These are phyloP conservation scores for Drosophila yakuba DNA, from an alignment of 1,140 invertebrate genomes.

Conservation along the genomic window DNA sequence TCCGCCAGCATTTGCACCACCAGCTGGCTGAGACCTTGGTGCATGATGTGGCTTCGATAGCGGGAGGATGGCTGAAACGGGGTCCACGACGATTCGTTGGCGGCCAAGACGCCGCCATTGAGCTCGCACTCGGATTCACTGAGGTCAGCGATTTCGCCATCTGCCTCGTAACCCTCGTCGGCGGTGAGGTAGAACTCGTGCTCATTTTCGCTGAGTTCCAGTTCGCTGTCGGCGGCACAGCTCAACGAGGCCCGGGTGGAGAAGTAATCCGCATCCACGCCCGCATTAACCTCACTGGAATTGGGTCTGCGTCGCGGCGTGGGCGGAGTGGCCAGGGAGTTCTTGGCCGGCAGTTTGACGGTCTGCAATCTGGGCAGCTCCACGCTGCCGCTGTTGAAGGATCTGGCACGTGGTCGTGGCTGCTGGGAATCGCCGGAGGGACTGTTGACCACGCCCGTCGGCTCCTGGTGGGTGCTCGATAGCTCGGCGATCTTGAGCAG, in stretches of 20 bases:
- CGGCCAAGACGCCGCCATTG: conserved; percentile 34
- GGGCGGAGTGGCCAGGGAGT: conserved; percentile 63
- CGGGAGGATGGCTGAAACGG: conserved; percentile 77
- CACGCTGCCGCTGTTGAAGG: conserved; percentile 68
- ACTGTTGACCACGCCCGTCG: conserved; percentile 51
- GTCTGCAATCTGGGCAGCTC: conserved; percentile 62
- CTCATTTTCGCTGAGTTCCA: conserved; percentile 78
- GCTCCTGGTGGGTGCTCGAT: conserved; percentile 64
- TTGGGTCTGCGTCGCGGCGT: conserved; percentile 47
- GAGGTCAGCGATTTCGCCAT: conserved; percentile 75
- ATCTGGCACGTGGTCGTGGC: conserved; percentile 58
- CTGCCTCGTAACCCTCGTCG: conserved; percentile 83
- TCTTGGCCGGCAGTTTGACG: conserved; percentile 67
- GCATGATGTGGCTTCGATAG: conserved; percentile 74
- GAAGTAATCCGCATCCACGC: conserved; percentile 71
- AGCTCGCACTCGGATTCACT: conserved; percentile 71
- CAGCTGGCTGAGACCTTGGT: conserved; percentile 75
- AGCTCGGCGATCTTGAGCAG: conserved; percentile 81
- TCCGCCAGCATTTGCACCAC: conserved; percentile 82
- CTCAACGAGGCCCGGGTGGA: conserved; percentile 73
- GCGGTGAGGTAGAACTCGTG: conserved; percentile 78
- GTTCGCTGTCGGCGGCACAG: conserved; percentile 76
- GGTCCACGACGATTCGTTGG: conserved; percentile 72
- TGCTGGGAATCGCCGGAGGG: conserved; percentile 37
- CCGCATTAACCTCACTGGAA: conserved; percentile 60